These are phyloP conservation scores for Leptinotarsa juncta DNA, from an alignment of 2,888 invertebrate genomes.

Conservation along the genomic window DNA sequence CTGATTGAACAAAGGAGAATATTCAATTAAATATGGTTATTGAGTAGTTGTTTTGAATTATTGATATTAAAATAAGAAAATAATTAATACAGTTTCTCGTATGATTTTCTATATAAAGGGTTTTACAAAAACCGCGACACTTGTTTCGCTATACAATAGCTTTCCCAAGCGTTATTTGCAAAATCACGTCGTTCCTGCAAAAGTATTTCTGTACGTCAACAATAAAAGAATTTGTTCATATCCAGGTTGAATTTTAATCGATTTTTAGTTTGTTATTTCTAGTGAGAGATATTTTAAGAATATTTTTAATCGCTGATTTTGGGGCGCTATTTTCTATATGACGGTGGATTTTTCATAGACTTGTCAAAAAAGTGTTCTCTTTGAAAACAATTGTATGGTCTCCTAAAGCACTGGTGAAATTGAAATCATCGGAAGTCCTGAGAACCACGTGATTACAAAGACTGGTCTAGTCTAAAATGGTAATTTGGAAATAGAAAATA, in stretches of 20 bases:
- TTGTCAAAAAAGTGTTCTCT: constrained; percentile 59
- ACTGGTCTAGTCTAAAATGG: constrained; percentile 57
- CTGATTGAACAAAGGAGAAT: no score
- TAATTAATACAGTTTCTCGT: no score
- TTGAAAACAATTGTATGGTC: constrained; percentile 37
- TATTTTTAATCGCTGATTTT: constrained; percentile 62
- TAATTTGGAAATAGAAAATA: constrained; percentile 58
- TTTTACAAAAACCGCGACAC: no score
- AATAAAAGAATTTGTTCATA: constrained; percentile 61
- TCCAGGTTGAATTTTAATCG: constrained; percentile 51
- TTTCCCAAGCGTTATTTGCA: constrained; percentile 58
- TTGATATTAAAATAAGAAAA: no score
- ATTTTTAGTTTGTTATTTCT: constrained; percentile 39
- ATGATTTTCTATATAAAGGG: no score
- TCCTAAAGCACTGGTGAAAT: constrained; percentile 38
- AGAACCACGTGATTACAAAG: constrained; percentile 46
- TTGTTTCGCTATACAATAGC: no score
- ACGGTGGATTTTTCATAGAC: constrained; percentile 68
- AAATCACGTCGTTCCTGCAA: constrained; percentile 66
- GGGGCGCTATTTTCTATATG: constrained; percentile 73
- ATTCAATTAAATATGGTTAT: no score
- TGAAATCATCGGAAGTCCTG: constrained; percentile 36
- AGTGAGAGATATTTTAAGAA: constrained; percentile 53
- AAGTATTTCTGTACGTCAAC: constrained; percentile 65
- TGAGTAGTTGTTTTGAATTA: no score